phyloP scores from a whole-genome alignment of 2,113 vertebrate species.

The Podilymbus podiceps region DNA sequence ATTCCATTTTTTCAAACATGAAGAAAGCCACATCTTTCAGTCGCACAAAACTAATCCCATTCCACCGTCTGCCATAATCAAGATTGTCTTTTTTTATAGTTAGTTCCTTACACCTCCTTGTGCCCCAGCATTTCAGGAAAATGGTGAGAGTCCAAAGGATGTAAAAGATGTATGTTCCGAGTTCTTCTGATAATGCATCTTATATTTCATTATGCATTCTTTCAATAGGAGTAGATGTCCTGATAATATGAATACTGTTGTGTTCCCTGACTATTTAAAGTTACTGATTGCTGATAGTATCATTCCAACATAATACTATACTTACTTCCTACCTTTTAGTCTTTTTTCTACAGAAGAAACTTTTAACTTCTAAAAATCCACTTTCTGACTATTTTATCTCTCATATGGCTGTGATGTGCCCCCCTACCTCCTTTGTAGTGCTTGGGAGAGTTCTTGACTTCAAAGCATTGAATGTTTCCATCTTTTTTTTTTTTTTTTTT shows the following conservation, averaged over 20 bases:
- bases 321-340: neutral
- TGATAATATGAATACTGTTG: neutral
- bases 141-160: neutral
- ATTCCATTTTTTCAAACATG: neutral
- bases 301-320: neutral
- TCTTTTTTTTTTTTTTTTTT: neutral
- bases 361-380: neutral
- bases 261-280: neutral
- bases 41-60: neutral
- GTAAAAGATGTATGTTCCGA: neutral
- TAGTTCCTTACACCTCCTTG: neutral
- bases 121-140: neutral
- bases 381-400: neutral
- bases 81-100: neutral
- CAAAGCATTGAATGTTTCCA: neutral
- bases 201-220: neutral
- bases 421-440: neutral
- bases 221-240: neutral
- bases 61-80: neutral
- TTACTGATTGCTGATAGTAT: neutral
- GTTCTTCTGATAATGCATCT: neutral
- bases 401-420: neutral
- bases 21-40: neutral
- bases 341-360: neutral
- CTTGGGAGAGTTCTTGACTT: neutral